A percentile compares a stretch with the other conserved stretches of the same genome.
phyloP scores from a whole-genome alignment of 2,113 vertebrate genomes.

The Psammodynastes pulverulentus region DNA sequence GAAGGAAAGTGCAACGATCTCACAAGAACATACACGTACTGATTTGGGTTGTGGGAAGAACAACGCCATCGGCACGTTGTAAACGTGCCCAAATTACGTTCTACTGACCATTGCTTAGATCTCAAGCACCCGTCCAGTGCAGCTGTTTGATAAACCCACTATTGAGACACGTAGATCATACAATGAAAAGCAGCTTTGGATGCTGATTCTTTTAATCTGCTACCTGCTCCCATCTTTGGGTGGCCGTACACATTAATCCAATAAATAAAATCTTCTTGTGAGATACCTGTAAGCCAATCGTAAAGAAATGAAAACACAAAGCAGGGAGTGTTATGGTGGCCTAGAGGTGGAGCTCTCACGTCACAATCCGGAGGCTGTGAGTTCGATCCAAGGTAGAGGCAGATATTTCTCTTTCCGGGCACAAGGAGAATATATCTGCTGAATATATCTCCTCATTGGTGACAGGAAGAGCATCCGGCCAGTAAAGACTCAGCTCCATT shows the following conservation, averaged over 20 bases:
- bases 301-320: neutral
- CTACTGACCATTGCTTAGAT: neutral
- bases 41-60: neutral
- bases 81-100: neutral
- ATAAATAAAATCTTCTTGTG: neutral
- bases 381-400: no score
- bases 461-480: no score
- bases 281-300: neutral
- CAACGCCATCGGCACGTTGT: neutral
- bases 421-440: no score
- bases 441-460: no score
- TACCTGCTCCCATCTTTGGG: neutral
- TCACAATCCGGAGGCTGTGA: no score
- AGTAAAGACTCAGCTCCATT: no score
- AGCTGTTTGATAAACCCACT: neutral
- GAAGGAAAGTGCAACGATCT: constrained; percentile 86
- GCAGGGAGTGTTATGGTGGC: neutral
- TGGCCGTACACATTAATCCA: neutral
- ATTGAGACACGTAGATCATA: neutral
- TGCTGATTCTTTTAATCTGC: neutral
- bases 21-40: constrained; percentile 86
- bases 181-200: neutral
- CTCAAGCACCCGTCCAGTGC: neutral
- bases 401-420: no score
- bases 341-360: no score